Conservation (phyloP, 2,797 vertebrate species). For the Furcifer pardalis region DNA sequence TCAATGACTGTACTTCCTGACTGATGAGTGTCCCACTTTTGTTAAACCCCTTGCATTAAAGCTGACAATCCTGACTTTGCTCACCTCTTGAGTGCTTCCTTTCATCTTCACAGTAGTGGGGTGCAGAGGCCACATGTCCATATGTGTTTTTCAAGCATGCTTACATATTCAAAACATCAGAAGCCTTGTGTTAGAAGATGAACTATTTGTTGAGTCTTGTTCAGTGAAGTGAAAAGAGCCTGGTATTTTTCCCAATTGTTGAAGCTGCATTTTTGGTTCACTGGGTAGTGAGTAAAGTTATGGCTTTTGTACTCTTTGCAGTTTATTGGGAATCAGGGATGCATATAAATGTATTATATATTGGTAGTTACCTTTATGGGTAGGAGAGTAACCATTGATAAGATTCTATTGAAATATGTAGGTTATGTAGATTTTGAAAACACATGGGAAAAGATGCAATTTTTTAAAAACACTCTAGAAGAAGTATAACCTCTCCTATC, state of each 20-base stretch:
- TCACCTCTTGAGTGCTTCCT: too few relatives aligned
- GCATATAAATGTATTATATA: constrained; percentile 71
- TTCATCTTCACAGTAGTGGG: too few relatives aligned
- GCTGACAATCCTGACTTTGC: too few relatives aligned
- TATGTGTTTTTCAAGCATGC: constrained; percentile 60
- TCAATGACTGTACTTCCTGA: too few relatives aligned
- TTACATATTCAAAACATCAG: constrained; percentile 69
- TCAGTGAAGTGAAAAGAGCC: constrained; percentile 70
- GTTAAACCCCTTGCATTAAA: too few relatives aligned
- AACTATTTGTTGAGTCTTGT: constrained; percentile 76
- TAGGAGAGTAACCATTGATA: constrained; percentile 43
- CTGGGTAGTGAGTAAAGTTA: constrained; percentile 64
- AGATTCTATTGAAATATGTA: constrained; percentile 40
- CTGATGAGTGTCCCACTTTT: too few relatives aligned
- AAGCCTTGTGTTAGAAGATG: constrained; percentile 66
- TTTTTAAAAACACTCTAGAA: constrained; percentile 2
- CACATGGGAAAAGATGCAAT: constrained; percentile 15
- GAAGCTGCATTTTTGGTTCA: constrained; percentile 63
- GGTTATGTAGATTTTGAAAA: constrained; percentile 34
- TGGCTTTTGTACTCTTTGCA: constrained; percentile 71
- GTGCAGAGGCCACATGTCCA: neutral
- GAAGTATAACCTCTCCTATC: neutral
- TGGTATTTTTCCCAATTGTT: constrained; percentile 25
- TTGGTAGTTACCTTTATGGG: constrained; percentile 64
- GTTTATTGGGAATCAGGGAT: constrained; percentile 73